phyloP scores from a whole-genome alignment of 2,113 vertebrate genomes.

The Rostratula benghalensis region DNA sequence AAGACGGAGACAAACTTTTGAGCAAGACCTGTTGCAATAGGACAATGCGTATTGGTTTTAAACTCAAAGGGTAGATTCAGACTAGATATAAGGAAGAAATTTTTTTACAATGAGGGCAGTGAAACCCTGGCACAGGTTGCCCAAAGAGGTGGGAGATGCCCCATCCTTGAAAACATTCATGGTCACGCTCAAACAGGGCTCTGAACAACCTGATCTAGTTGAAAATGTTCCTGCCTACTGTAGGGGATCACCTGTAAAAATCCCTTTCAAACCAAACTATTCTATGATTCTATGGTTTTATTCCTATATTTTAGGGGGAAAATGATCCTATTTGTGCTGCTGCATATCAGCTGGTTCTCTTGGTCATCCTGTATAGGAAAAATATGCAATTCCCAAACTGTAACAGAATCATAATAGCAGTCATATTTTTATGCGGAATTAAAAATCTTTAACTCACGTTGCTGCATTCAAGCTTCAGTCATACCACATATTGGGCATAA shows the following conservation, averaged over 20 bases:
- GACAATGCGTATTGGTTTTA: background rate
- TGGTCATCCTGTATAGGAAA: background rate
- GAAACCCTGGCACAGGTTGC: background rate
- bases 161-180: background rate
- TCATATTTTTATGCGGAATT: background rate
- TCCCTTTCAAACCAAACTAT: background rate
- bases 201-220: background rate
- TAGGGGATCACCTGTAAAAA: background rate
- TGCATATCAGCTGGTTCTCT: background rate
- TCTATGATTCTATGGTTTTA: background rate
- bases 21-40: background rate
- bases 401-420: background rate
- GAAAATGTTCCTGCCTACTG: background rate
- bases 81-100: background rate
- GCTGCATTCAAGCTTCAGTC: background rate
- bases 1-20: background rate
- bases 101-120: background rate
- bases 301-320: background rate
- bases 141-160: background rate
- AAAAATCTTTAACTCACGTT: background rate
- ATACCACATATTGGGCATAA: background rate
- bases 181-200: background rate
- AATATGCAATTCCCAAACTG: background rate
- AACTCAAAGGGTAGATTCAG: background rate
- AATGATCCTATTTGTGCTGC: background rate